phyloP scores from a whole-genome alignment of 2,113 vertebrate genomes.

The Xiphophorus maculatus region DNA sequence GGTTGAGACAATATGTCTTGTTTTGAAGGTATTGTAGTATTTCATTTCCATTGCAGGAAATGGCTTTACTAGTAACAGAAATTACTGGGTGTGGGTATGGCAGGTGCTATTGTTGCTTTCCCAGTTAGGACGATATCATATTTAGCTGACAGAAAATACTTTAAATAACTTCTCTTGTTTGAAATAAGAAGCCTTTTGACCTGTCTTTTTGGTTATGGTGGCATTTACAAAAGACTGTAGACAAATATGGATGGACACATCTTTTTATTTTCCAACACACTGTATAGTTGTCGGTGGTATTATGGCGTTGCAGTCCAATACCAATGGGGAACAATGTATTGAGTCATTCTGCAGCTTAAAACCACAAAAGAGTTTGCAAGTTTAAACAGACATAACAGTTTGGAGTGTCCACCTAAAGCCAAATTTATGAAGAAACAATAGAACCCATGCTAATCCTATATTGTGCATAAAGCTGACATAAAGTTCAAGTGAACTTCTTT shows the following conservation, averaged over 20 bases:
- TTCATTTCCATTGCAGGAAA: constrained; percentile 25
- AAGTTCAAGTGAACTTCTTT: not conserved
- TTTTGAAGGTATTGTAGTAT: constrained; percentile 11
- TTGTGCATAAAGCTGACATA: not conserved
- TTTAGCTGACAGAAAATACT: constrained; percentile 28
- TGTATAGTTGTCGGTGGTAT: not conserved
- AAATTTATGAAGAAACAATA: not conserved
- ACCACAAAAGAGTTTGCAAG: not conserved
- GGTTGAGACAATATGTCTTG: not conserved
- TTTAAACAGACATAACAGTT: not conserved
- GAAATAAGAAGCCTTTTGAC: not conserved
- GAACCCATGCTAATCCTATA: not conserved
- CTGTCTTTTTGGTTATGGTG: not conserved
- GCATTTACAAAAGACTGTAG: no score
- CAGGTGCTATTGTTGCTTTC: constrained; percentile 61
- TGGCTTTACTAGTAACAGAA: constrained; percentile 47
- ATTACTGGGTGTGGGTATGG: constrained; percentile 11
- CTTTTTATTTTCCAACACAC: constrained; percentile 3
- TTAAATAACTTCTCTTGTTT: not conserved
- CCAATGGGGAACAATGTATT: not conserved
- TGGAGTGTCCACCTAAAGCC: not conserved
- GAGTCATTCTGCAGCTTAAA: not conserved
- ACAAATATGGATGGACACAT: no score
- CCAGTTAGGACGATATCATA: constrained; percentile 61
- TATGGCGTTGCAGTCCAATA: not conserved